A percentile compares a stretch with the other conserved stretches of the same genome.
phyloP scores from a whole-genome alignment of 2,888 invertebrate species.

The Drosophila kambysellisi region DNA sequence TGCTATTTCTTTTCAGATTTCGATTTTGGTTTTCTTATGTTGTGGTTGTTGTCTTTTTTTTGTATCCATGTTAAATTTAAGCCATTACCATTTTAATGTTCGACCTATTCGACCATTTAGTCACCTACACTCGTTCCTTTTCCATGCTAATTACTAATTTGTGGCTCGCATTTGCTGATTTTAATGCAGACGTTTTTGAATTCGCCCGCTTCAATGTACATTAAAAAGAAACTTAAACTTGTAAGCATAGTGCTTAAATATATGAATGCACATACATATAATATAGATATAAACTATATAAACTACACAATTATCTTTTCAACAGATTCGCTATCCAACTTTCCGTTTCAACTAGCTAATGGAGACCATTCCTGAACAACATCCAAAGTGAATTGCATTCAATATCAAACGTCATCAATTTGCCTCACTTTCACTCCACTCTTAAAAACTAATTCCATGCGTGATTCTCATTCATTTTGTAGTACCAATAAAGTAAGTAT shows the following conservation, averaged over 20 bases:
- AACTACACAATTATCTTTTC: constrained; percentile 46
- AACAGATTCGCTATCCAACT: constrained; percentile 56
- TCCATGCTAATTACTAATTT: constrained; percentile 53
- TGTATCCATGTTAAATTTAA: constrained; percentile 38
- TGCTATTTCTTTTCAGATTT: constrained; percentile 55
- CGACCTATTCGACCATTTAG: constrained; percentile 24
- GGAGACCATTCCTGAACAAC: constrained; percentile 12
- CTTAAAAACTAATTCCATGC: constrained; percentile 34
- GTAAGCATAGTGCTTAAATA: constrained; percentile 21
- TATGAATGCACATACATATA: constrained; percentile 26
- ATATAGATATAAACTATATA: constrained; percentile 29
- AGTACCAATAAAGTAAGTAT: constrained; percentile 57
- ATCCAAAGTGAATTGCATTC: constrained; percentile 37
- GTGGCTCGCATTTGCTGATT: constrained; percentile 79
- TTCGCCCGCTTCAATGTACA: constrained; percentile 47
- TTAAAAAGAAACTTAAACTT: constrained; percentile 46
- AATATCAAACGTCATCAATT: constrained; percentile 38
- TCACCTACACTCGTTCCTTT: constrained; percentile 44
- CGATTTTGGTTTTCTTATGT: constrained; percentile 8
- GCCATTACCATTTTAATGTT: constrained; percentile 18
- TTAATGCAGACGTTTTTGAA: constrained; percentile 53
- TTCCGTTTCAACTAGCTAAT: constrained; percentile 58
- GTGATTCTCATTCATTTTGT: constrained; percentile 10
- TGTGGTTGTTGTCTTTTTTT: constrained; percentile 7
- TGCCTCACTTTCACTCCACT: constrained; percentile 4